Conservation (phyloP, 2,888 invertebrate species). For the Agonopterix subpropinquella region DNA sequence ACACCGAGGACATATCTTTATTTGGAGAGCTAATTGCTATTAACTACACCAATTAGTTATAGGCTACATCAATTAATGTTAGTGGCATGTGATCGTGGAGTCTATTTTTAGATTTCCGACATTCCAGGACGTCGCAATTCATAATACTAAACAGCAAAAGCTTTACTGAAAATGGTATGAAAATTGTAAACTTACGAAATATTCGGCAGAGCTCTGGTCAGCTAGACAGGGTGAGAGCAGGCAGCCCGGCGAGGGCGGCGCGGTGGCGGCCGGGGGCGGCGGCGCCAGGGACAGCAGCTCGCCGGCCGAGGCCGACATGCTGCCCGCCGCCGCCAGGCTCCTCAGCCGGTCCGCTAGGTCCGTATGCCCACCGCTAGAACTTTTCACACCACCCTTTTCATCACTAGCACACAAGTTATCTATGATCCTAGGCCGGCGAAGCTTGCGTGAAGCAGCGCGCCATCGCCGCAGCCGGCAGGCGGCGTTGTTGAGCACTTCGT, state of each 20-base stretch:
- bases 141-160: too few relatives aligned
- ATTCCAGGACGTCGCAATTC: too few relatives aligned
- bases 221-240: conserved; percentile 60
- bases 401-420: conserved; percentile 59
- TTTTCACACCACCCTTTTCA: conserved; percentile 38
- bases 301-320: conserved; percentile 61
- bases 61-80: too few relatives aligned
- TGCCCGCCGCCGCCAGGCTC: conserved; percentile 62
- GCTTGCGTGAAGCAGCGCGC: conserved; percentile 68
- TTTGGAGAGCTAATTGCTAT: too few relatives aligned
- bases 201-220: conserved; percentile 60
- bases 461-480: conserved; percentile 67
- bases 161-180: too few relatives aligned
- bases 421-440: conserved; percentile 64
- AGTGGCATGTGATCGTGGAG: too few relatives aligned
- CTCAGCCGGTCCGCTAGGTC: conserved; percentile 64
- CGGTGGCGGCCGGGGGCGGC: conserved; percentile 65
- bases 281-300: conserved; percentile 65
- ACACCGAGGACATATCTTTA: too few relatives aligned
- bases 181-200: conserved; percentile 50
- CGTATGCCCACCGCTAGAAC: conserved; percentile 46
- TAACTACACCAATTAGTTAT: too few relatives aligned
- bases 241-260: conserved; percentile 66
- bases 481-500: conserved; percentile 59
- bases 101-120: too few relatives aligned